These are phyloP conservation scores for Pegoplata infirma DNA, from an alignment of 2,888 invertebrate species.

Conservation along the genomic window DNA sequence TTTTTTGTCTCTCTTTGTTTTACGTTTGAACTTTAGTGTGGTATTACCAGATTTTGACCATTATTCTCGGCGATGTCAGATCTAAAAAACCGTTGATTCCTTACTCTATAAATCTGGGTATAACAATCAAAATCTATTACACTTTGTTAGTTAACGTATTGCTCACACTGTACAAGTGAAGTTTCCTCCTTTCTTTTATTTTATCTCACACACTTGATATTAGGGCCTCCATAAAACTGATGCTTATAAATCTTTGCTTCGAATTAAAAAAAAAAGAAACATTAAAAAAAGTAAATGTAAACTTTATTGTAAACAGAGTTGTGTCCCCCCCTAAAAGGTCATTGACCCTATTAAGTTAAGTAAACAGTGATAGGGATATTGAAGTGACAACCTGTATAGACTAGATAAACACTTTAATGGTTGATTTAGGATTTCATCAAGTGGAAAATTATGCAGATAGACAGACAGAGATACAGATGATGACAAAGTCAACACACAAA, in stretches of 20 bases:
- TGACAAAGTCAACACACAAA: slow-evolving; percentile 20
- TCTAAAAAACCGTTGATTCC: too few relatives aligned
- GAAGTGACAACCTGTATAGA: slow-evolving; percentile 22
- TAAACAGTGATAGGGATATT: background rate
- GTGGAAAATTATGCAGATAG: slow-evolving; percentile 45
- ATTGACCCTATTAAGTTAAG: background rate
- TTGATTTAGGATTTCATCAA: slow-evolving; percentile 50
- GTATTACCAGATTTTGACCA: too few relatives aligned
- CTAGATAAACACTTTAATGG: slow-evolving; percentile 43
- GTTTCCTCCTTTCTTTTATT: background rate
- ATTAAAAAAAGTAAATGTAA: slow-evolving; percentile 22
- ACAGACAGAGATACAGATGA: slow-evolving; percentile 15
- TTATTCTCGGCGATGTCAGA: too few relatives aligned
- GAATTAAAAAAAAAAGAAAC: background rate
- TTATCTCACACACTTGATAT: slow-evolving; percentile 8
- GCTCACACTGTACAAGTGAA: background rate
- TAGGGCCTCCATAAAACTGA: slow-evolving; percentile 17
- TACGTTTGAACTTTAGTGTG: too few relatives aligned
- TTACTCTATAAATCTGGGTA: too few relatives aligned
- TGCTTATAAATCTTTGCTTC: slow-evolving; percentile 15
- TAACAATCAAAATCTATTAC: background rate
- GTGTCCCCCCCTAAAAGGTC: slow-evolving; percentile 1
- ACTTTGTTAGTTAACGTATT: background rate
- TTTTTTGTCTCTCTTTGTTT: too few relatives aligned
- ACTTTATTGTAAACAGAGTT: slow-evolving; percentile 15